These are phyloP conservation scores for Acomys russatus DNA, from an alignment of 2,797 vertebrate species.

Conservation along the genomic window DNA sequence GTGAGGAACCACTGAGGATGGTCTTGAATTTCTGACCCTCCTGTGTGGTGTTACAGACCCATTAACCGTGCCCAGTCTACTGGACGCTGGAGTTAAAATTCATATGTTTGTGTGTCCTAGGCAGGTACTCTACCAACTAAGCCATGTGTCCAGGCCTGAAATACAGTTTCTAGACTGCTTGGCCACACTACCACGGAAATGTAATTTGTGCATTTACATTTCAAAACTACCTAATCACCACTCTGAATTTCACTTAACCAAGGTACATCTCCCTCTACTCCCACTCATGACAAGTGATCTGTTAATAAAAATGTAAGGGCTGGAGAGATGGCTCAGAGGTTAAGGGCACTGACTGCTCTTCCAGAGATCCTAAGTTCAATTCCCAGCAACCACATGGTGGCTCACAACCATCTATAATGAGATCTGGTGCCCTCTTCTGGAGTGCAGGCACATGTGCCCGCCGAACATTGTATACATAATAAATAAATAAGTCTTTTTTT, in stretches of 20 bases:
- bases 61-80: background rate
- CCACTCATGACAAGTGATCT: background rate
- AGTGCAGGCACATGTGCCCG: too few relatives aligned
- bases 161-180: background rate
- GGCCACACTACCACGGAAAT: background rate
- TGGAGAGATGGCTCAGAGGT: background rate
- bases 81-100: too few relatives aligned
- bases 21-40: background rate
- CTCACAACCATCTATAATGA: too few relatives aligned
- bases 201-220: background rate
- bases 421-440: too few relatives aligned
- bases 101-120: background rate
- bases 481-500: too few relatives aligned
- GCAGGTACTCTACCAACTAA: background rate
- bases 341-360: too few relatives aligned
- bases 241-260: constrained; percentile 17
- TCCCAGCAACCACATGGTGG: too few relatives aligned
- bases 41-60: background rate
- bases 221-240: background rate
- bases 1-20: background rate
- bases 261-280: background rate
- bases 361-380: too few relatives aligned
- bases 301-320: background rate
- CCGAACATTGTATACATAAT: too few relatives aligned
- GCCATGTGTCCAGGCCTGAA: background rate